Conservation (phyloP, 2,113 vertebrate species). For the Hepsetus odoe region DNA sequence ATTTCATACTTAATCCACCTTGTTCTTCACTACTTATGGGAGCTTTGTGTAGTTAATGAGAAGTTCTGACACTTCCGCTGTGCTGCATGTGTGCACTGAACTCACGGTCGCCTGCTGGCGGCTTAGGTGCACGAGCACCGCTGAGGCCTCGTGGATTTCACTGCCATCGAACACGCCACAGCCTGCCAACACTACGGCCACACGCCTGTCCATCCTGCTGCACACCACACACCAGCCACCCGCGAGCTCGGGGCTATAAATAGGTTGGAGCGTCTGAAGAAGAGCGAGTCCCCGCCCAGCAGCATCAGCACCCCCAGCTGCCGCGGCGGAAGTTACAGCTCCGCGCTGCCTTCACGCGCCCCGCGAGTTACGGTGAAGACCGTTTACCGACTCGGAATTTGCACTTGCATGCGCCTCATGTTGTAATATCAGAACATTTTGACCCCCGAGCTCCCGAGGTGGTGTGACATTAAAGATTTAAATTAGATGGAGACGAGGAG, state of each 20-base stretch:
- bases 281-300: not conserved
- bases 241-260: not conserved
- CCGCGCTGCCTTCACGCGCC: too few species aligned
- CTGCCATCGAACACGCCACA: slow-evolving; percentile 80
- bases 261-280: not conserved
- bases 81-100: not conserved
- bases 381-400: too few species aligned
- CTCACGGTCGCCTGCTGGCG: slow-evolving; percentile 72
- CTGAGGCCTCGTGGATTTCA: slow-evolving; percentile 77
- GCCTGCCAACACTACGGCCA: slow-evolving; percentile 78
- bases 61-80: too few species aligned
- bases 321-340: not conserved
- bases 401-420: too few species aligned
- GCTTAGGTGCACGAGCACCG: slow-evolving; percentile 77
- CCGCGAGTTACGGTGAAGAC: too few species aligned
- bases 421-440: too few species aligned
- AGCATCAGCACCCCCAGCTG: not conserved
- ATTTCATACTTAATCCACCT: too few species aligned
- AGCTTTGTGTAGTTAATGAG: too few species aligned
- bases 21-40: too few species aligned
- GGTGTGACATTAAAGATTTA: too few species aligned
- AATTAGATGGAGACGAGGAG: too few species aligned
- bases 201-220: slow-evolving; percentile 67
- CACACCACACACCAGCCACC: not conserved
- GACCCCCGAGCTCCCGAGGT: too few species aligned